Percentiles rank a stretch among this genome's conserved stretches.
phyloP scores from a whole-genome alignment of 2,888 invertebrate genomes.

The Spodoptera picta region DNA sequence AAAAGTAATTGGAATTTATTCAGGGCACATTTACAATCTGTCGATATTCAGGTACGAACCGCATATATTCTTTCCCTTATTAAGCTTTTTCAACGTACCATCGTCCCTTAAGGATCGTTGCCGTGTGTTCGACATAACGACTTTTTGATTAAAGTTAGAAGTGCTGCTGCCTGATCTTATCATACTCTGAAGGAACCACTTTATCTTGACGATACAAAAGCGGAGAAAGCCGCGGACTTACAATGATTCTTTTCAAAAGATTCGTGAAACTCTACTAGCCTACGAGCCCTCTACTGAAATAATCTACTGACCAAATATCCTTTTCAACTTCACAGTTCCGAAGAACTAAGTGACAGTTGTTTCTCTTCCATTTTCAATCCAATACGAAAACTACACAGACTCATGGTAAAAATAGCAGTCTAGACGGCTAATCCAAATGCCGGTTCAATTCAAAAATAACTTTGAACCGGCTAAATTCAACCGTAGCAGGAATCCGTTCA shows the following conservation, averaged over 20 bases:
- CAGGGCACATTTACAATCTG: constrained; percentile 1
- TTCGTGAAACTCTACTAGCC: background rate
- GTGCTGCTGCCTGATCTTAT: background rate
- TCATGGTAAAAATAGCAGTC: constrained; percentile 23
- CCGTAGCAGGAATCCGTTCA: constrained; percentile 6
- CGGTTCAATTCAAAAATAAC: constrained; percentile 18
- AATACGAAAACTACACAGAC: constrained; percentile 12
- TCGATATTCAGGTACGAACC: constrained; percentile 7
- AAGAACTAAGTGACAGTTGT: constrained; percentile 9
- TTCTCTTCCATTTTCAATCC: constrained; percentile 17
- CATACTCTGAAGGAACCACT: background rate
- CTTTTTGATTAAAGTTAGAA: constrained; percentile 11
- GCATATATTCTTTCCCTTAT: constrained; percentile 18
- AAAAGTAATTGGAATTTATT: background rate
- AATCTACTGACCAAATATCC: background rate
- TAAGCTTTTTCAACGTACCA: constrained; percentile 13
- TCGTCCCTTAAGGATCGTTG: constrained; percentile 24
- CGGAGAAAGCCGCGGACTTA: background rate
- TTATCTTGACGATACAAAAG: background rate
- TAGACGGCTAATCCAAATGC: background rate
- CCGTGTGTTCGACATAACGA: constrained; percentile 17
- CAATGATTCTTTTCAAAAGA: background rate
- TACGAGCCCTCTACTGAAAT: background rate
- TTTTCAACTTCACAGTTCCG: constrained; percentile 1
- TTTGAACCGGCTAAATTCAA: background rate